Base-by-base conservation (phyloP, 30 jellyfish, hydroid and myxozoan genomes). In the Nemopilema nomurai region DNA sequence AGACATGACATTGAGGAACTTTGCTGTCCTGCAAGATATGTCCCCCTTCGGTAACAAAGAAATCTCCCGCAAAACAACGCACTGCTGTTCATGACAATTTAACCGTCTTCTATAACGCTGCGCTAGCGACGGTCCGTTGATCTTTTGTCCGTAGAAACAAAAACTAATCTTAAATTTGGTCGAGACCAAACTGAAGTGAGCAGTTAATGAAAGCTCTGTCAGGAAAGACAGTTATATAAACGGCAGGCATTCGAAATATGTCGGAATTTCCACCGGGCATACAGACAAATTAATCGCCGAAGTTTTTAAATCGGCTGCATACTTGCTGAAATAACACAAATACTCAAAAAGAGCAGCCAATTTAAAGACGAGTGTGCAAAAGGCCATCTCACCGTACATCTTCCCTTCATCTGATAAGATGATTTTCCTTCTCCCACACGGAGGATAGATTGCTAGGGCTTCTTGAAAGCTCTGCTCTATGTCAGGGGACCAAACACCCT, bases 401-500 rank as follows among this genome's bases (percentile, higher is more conserved):
- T 92, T 92, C 31, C 98, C 98, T 87, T 92, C 98, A 85, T 92
- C 98, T 17, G 98, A 92, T 19, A 92, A 83, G 13, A 92, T 92
- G 66, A 92, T 92, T 83, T 92, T 92, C 57, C 98, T 78, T 75
- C 98, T 87, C 18, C 98, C 98, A 76, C 98, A 92, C 24, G 98
- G 98, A 0, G 98, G 98, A 62, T 92, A 92, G 8, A 92, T 92
- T 4, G 98, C 98, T 51, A 92, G 53, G 30, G 98, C 98, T 64
- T 92, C 98, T 80, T 92, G 98, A 52, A 92, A 92, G 82, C 98
- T 92, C 70, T 92, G 98, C 64, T 92, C 98, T 19, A 92, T 92
- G 50, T 92, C 98, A 1, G 98, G 98, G 53, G 96, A 79, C 98
- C 98, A 92, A 62, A 92, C 98, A 33, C 98, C 98, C 76, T 92